Evolutionary conservation across 2,888 invertebrate genomes (phyloP).

Genomic region (Aplocera efformata): DNA sequence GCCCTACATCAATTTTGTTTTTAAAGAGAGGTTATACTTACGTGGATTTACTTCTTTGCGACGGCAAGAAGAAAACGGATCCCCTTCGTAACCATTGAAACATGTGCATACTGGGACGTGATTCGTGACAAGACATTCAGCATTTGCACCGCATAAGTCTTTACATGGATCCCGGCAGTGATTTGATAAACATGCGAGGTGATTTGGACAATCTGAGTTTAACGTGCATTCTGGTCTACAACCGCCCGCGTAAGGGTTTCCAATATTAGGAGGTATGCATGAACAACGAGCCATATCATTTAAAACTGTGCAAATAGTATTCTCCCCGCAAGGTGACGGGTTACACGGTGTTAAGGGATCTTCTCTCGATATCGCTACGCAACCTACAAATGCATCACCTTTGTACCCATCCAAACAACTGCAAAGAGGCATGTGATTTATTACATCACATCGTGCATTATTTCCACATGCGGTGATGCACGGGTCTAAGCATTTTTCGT

Average conservation of each 20-base stretch:
- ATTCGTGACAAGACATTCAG: slow-evolving; percentile 90
- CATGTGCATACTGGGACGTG: slow-evolving; percentile 92
- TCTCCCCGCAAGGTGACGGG: slow-evolving; percentile 91
- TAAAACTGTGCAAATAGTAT: slow-evolving; percentile 87
- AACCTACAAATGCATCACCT: slow-evolving; percentile 92
- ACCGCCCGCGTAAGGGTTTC: slow-evolving; percentile 91
- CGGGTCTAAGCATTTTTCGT: slow-evolving; percentile 91
- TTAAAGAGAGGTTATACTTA: slow-evolving; percentile 59
- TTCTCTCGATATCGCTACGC: slow-evolving; percentile 78
- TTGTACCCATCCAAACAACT: slow-evolving; percentile 88
- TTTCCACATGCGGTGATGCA: slow-evolving; percentile 88
- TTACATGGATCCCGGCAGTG: slow-evolving; percentile 93
- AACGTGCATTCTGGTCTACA: slow-evolving; percentile 92
- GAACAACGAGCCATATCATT: slow-evolving; percentile 86
- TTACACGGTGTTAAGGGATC: slow-evolving; percentile 83
- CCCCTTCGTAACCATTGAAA: slow-evolving; percentile 86
- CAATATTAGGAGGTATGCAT: slow-evolving; percentile 93
- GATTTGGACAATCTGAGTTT: slow-evolving; percentile 89
- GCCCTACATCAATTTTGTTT: too few relatives aligned
- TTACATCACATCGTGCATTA: slow-evolving; percentile 89
- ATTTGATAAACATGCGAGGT: slow-evolving; percentile 89
- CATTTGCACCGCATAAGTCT: slow-evolving; percentile 90
- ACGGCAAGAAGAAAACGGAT: slow-evolving; percentile 90
- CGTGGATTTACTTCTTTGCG: slow-evolving; percentile 71
- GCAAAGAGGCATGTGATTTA: slow-evolving; percentile 90